Percentiles rank a stretch among this genome's conserved stretches.
Evolutionary conservation across 2,113 vertebrate genomes (phyloP).

Genomic region (Syngnathus typhle): DNA sequence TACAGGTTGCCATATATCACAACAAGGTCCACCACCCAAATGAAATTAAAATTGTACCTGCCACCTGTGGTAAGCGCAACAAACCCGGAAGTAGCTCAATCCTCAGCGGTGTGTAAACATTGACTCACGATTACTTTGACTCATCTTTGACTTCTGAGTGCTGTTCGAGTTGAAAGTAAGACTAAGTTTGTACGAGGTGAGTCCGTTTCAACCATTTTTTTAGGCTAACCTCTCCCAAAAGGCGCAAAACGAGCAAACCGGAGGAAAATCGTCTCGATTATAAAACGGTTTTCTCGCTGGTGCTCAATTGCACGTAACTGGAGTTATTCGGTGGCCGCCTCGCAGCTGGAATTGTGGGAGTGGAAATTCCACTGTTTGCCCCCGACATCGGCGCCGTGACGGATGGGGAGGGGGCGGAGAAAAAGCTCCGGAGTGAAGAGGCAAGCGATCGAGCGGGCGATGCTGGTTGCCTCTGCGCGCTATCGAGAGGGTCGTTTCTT

Average conservation of each 20-base stretch:
- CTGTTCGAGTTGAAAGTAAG: background rate
- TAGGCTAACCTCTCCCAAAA: too few species aligned
- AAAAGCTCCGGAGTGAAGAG: conserved; percentile 16
- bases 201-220: background rate
- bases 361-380: conserved; percentile 45
- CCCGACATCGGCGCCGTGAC: conserved; percentile 37
- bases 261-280: background rate
- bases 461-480: background rate
- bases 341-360: conserved; percentile 47
- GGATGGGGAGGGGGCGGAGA: conserved; percentile 23
- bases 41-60: background rate
- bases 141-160: background rate
- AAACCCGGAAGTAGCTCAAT: background rate
- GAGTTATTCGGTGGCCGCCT: background rate
- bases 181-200: background rate
- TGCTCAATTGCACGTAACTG: background rate
- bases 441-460: background rate
- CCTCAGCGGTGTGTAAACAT: background rate
- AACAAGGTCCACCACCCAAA: background rate
- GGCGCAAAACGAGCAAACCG: background rate
- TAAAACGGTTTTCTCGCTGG: background rate
- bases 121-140: background rate
- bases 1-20: too few species aligned
- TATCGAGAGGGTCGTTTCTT: conserved; percentile 9
- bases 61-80: background rate